Percentiles rank a stretch among this genome's conserved stretches.
phyloP scores from a whole-genome alignment of 2,113 vertebrate species.

The Macaca nemestrina region DNA sequence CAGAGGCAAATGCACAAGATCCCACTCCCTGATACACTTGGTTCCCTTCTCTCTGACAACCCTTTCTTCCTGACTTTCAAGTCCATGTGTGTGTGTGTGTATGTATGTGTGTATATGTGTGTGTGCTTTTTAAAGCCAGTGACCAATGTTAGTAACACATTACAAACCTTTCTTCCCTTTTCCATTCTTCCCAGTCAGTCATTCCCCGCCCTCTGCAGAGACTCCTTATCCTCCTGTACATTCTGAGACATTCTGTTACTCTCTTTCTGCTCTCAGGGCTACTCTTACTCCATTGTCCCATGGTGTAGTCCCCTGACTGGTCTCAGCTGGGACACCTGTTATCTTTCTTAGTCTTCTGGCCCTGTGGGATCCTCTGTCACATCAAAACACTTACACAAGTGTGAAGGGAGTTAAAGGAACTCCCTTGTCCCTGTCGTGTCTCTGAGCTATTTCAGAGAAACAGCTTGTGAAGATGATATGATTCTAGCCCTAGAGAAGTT shows the following conservation, averaged over 20 bases:
- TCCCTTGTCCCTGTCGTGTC: background rate
- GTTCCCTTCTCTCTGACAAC: background rate
- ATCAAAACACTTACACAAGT: background rate
- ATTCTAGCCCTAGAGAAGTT: background rate
- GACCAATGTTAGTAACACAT: background rate
- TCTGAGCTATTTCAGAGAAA: background rate
- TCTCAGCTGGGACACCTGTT: background rate
- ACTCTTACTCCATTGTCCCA: background rate
- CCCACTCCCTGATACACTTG: fast-evolving
- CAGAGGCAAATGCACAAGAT: background rate
- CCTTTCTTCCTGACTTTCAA: background rate
- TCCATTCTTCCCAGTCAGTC: background rate
- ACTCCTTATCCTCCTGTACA: background rate
- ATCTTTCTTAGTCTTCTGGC: background rate
- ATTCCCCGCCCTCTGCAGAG: background rate
- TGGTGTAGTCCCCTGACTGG: background rate
- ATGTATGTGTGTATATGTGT: background rate
- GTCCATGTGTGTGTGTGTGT: background rate
- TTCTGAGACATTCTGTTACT: background rate
- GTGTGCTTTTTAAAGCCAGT: background rate
- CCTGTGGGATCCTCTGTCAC: background rate
- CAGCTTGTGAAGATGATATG: background rate
- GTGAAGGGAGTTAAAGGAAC: background rate
- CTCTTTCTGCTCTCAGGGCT: background rate
- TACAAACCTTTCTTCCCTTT: background rate